These are phyloP conservation scores for Dicentrarchus labrax DNA, from an alignment of 2,113 vertebrate genomes.

Conservation along the genomic window DNA sequence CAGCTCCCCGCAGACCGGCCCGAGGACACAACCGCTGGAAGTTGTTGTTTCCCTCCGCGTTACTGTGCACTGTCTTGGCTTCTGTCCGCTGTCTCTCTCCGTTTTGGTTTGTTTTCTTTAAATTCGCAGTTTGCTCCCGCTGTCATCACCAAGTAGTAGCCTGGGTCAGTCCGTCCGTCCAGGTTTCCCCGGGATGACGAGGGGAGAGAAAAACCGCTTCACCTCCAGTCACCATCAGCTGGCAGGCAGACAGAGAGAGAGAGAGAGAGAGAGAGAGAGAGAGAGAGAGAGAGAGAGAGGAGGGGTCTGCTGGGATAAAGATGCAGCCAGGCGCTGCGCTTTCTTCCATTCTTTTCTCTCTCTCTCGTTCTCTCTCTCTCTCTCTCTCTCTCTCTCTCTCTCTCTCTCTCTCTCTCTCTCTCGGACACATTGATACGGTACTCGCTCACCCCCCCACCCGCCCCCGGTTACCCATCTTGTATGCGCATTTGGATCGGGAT, in stretches of 20 bases:
- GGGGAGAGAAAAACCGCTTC: slow-evolving; percentile 31
- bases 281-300: neutral
- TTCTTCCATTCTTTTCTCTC: slow-evolving; percentile 1
- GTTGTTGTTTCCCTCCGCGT: slow-evolving; percentile 39
- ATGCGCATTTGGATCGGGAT: slow-evolving; percentile 16
- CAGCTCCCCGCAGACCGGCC: slow-evolving; percentile 26
- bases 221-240: slow-evolving; percentile 66
- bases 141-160: slow-evolving; percentile 3
- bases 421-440: slow-evolving; percentile 44
- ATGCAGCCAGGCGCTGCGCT: slow-evolving; percentile 37
- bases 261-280: slow-evolving; percentile 4
- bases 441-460: neutral
- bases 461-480: slow-evolving; percentile 4
- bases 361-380: slow-evolving; percentile 11
- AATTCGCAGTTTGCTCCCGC: neutral
- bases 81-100: neutral
- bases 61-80: neutral
- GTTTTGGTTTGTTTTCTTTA: neutral
- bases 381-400: slow-evolving; percentile 5
- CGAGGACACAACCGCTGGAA: slow-evolving; percentile 31
- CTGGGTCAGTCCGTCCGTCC: neutral
- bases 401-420: too few species aligned
- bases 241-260: slow-evolving; percentile 23
- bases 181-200: slow-evolving; percentile 45
- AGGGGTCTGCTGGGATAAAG: slow-evolving; percentile 54